Evolutionary conservation across 2,113 vertebrate species (phyloP).

Genomic region (Elachura formosa): DNA sequence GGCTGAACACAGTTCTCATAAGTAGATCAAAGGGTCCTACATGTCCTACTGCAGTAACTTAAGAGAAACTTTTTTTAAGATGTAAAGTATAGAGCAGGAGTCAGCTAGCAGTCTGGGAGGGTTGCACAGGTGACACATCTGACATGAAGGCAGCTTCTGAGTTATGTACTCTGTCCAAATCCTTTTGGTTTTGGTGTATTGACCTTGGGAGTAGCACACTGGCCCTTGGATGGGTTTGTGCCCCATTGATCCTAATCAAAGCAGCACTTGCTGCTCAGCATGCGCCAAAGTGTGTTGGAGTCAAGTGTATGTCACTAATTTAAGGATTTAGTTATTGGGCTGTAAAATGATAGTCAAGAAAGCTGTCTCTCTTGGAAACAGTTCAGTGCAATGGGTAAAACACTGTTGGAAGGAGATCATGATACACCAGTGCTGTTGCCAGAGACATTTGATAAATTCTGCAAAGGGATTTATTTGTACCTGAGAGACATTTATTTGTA

Average conservation of each 20-base stretch:
- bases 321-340: not conserved
- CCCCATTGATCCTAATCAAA: not conserved
- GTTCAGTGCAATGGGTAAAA: not conserved
- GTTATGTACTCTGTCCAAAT: not conserved
- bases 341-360: not conserved
- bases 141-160: not conserved
- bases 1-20: not conserved
- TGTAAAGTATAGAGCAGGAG: not conserved
- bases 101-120: rapidly evolving
- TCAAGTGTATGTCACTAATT: not conserved
- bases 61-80: not conserved
- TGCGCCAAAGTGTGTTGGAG: not conserved
- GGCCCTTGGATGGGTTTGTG: not conserved
- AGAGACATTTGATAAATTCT: not conserved
- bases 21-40: not conserved
- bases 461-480: not conserved
- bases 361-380: not conserved
- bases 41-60: not conserved
- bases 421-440: not conserved
- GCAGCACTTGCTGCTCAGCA: not conserved
- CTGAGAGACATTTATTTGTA: too few species aligned
- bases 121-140: not conserved
- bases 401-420: not conserved
- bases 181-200: not conserved
- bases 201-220: not conserved